These are phyloP conservation scores for Mobula hypostoma DNA, from an alignment of 2,113 vertebrate genomes.

Conservation along the genomic window DNA sequence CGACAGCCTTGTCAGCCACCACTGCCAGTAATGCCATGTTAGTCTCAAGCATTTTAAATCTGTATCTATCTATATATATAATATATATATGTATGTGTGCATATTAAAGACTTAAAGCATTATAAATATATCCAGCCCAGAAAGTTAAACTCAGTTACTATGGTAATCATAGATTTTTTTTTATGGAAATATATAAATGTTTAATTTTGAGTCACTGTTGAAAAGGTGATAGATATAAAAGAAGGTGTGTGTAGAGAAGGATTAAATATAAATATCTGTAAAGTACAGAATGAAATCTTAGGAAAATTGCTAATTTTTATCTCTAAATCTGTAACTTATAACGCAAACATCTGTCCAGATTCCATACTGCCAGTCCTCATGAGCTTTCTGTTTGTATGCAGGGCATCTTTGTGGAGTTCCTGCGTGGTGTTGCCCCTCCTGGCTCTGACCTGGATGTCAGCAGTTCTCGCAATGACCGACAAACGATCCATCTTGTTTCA, in stretches of 20 bases:
- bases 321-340: not conserved
- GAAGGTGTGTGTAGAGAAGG: conserved; percentile 10
- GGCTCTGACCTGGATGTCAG: conserved; percentile 98
- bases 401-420: conserved; percentile 98
- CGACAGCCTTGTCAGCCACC: conserved; percentile 99
- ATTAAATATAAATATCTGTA: conserved; percentile 7
- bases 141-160: not conserved
- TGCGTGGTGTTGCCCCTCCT: conserved; percentile 93
- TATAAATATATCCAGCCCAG: conserved; percentile 23
- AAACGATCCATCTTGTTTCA: conserved; percentile 98
- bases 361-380: not conserved
- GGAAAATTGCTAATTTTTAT: not conserved
- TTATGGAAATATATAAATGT: not conserved
- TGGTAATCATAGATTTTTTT: conserved; percentile 19
- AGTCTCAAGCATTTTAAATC: conserved; percentile 73
- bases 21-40: conserved; percentile 99
- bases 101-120: not conserved
- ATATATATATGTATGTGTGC: not conserved
- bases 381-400: conserved; percentile 48
- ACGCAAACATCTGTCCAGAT: not conserved
- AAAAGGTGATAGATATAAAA: conserved; percentile 19
- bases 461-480: conserved; percentile 97
- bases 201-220: conserved; percentile 8
- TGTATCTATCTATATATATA: conserved; percentile 14
- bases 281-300: not conserved